A percentile compares a stretch with the other conserved stretches of the same genome.
Conservation (phyloP, 2,797 vertebrate genomes). For the Acrossocheilus fasciatus region DNA sequence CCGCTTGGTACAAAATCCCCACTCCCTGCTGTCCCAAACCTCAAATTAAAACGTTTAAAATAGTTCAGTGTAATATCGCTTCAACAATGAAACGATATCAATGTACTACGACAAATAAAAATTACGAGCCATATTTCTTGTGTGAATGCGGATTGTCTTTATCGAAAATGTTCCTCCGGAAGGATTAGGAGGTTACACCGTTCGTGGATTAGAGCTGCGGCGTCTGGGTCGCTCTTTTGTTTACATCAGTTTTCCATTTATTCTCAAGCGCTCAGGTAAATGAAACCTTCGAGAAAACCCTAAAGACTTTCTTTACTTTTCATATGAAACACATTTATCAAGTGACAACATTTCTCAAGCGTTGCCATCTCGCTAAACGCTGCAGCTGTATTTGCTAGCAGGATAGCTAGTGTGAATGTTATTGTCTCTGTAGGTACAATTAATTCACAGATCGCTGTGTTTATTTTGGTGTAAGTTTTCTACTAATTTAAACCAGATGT, state of each 20-base stretch:
- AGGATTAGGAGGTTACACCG: slow-evolving; percentile 40
- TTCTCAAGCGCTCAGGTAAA: slow-evolving; percentile 14
- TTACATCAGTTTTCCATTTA: slow-evolving; percentile 28
- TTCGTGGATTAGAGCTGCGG: slow-evolving; percentile 43
- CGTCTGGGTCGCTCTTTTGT: slow-evolving; percentile 33
- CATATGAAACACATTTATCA: background rate
- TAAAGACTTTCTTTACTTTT: background rate
- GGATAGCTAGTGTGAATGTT: slow-evolving; percentile 31
- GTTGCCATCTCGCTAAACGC: slow-evolving; percentile 21
- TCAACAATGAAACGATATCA: background rate
- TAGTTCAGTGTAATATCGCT: background rate
- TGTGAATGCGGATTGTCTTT: background rate
- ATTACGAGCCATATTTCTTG: background rate
- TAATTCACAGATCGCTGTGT: background rate
- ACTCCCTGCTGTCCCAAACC: background rate
- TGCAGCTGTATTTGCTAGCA: slow-evolving; percentile 22
- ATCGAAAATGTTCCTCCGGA: slow-evolving; percentile 17
- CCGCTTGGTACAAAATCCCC: background rate
- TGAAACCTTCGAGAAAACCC: background rate
- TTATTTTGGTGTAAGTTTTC: background rate
- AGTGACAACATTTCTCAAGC: slow-evolving; percentile 21
- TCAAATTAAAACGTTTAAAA: background rate
- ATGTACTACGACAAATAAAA: background rate
- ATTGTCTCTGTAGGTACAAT: background rate
- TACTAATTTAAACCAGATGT: background rate